Evolutionary conservation across 2,888 invertebrate species (phyloP).

Genomic region (Rotaria macrura): DNA sequence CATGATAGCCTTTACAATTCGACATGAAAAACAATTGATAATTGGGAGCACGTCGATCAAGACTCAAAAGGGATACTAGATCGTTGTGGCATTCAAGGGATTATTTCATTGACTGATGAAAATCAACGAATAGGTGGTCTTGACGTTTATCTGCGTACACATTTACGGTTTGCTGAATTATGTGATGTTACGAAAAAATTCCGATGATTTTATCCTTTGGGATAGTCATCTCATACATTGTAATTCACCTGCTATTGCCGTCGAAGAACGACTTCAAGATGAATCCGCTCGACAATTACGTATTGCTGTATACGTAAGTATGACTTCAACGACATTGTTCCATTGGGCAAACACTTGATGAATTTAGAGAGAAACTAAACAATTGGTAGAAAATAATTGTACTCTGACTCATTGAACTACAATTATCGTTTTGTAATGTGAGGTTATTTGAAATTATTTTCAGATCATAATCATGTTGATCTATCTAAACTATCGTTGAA

Average conservation of each 20-base stretch:
- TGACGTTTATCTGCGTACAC: not conserved
- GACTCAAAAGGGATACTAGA: not conserved
- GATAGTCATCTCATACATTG: not conserved
- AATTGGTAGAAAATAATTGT: not conserved
- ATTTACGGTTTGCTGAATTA: not conserved
- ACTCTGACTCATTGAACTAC: not conserved
- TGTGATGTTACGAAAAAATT: not conserved
- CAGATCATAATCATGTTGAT: not conserved
- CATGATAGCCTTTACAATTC: not conserved
- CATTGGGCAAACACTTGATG: not conserved
- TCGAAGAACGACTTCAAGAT: not conserved
- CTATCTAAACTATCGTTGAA: not conserved
- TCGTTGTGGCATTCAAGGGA: not conserved
- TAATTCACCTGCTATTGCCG: not conserved
- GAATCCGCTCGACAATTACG: not conserved
- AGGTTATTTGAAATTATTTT: not conserved
- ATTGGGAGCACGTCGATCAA: not conserved
- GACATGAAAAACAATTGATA: not conserved
- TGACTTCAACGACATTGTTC: not conserved
- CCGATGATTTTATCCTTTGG: not conserved
- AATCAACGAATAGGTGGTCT: not conserved
- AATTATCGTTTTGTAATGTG: not conserved
- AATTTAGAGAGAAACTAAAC: not conserved
- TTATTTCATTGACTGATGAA: not conserved
- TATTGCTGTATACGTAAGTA: not conserved